A percentile compares a stretch with the other conserved stretches of the same genome.
phyloP scores from a whole-genome alignment of 30 jellyfish, hydroid and myxozoan species.

The Phacellophora camtschatica region DNA sequence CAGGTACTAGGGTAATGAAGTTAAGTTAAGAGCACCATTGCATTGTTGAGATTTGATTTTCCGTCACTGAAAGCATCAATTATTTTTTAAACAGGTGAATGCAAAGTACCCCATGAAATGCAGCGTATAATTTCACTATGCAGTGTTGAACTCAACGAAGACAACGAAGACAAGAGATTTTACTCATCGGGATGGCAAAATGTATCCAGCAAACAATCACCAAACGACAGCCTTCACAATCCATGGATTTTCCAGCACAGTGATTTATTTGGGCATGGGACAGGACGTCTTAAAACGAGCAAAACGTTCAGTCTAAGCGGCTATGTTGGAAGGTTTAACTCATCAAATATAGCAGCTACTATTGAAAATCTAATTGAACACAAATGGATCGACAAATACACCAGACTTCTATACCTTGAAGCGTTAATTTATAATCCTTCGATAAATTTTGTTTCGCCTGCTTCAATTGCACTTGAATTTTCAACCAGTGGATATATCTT shows the following conservation, averaged over 20 bases:
- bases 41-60: too few species aligned
- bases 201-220: not conserved
- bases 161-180: not conserved
- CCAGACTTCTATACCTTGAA: conserved; percentile 24
- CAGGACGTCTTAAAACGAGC: not conserved
- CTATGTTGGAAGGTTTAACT: conserved; percentile 10
- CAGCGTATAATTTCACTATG: not conserved
- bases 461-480: conserved; percentile 9
- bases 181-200: not conserved
- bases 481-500: not conserved
- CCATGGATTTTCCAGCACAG: conserved; percentile 4
- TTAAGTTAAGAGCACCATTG: too few species aligned
- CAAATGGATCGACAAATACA: conserved; percentile 43
- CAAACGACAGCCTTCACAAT: not conserved
- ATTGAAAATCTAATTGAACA: not conserved
- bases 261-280: not conserved
- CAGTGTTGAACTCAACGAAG: not conserved
- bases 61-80: too few species aligned
- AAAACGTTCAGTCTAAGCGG: not conserved
- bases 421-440: conserved; percentile 33
- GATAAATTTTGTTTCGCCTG: conserved; percentile 9
- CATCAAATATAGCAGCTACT: not conserved
- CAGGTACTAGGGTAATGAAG: too few species aligned
- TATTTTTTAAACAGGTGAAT: not conserved
- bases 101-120: not conserved